phyloP scores from a whole-genome alignment of 2,888 invertebrate genomes.

The Synanthedon andrenaeformis region DNA sequence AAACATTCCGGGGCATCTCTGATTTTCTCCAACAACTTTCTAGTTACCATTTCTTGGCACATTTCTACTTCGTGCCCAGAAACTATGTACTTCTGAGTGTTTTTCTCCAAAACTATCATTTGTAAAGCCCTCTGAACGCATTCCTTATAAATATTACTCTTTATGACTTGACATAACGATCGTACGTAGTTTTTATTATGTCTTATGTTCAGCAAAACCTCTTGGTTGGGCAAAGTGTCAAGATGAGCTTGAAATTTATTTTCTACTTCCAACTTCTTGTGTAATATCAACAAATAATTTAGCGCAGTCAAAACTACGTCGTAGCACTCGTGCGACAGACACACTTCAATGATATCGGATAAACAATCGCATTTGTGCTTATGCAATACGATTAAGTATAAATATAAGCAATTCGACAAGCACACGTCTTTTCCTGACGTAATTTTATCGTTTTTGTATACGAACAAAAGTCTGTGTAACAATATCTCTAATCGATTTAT shows the following conservation, averaged over 20 bases:
- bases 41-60: constrained; percentile 19
- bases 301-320: constrained; percentile 25
- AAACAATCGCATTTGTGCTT: constrained; percentile 10
- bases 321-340: constrained; percentile 21
- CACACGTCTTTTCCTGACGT: constrained; percentile 32
- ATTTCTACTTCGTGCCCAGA: constrained; percentile 10
- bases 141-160: constrained; percentile 28
- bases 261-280: constrained; percentile 20
- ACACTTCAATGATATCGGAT: constrained; percentile 12
- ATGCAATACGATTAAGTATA: constrained; percentile 17
- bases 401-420: constrained; percentile 24
- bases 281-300: constrained; percentile 25
- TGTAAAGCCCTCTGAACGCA: constrained; percentile 41
- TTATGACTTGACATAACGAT: constrained; percentile 22
- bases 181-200: constrained; percentile 16
- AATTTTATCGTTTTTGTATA: constrained; percentile 6
- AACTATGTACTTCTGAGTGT: constrained; percentile 30
- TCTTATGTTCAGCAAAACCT: constrained; percentile 13
- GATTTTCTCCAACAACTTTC: constrained; percentile 24
- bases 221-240: constrained; percentile 9
- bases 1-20: constrained; percentile 37
- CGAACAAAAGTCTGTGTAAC: constrained; percentile 23
- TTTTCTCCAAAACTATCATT: constrained; percentile 27
- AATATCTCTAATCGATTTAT: constrained; percentile 12
- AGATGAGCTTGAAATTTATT: constrained; percentile 28